A percentile compares a stretch with the other conserved stretches of the same genome.
Evolutionary conservation across 2,113 vertebrate species (phyloP).

Genomic region (Bostrychus sinensis): DNA sequence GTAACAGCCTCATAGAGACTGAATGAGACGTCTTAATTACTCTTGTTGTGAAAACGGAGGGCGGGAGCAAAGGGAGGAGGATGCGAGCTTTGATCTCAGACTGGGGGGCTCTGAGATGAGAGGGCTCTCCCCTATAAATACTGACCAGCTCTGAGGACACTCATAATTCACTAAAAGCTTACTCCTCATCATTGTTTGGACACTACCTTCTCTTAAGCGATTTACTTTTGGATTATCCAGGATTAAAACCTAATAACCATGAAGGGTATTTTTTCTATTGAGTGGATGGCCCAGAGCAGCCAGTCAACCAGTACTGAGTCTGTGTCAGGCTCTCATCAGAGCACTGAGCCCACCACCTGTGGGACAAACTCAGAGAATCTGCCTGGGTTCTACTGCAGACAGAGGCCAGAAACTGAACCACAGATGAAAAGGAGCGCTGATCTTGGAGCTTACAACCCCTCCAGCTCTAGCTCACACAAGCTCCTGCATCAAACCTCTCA

Average conservation of each 20-base stretch:
- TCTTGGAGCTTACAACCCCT: neutral
- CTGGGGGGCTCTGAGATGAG: slow-evolving; percentile 63
- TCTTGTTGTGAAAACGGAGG: slow-evolving; percentile 82
- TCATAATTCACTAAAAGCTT: neutral
- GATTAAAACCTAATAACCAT: slow-evolving; percentile 43
- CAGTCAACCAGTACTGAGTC: slow-evolving; percentile 16
- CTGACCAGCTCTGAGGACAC: neutral
- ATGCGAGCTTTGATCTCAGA: slow-evolving; percentile 77
- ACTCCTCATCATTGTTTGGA: neutral
- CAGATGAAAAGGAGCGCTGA: slow-evolving; percentile 12
- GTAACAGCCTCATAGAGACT: slow-evolving; percentile 81
- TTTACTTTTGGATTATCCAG: neutral
- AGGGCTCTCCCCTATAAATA: slow-evolving; percentile 71
- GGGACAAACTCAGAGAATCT: slow-evolving; percentile 76
- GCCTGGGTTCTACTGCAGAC: slow-evolving; percentile 75
- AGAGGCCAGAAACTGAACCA: slow-evolving; percentile 22
- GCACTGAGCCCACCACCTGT: slow-evolving; percentile 39
- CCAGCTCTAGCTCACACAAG: neutral
- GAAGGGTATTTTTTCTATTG: slow-evolving; percentile 79
- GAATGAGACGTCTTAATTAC: slow-evolving; percentile 84
- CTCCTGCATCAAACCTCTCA: slow-evolving; percentile 16
- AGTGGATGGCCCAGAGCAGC: slow-evolving; percentile 84
- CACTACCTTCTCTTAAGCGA: neutral
- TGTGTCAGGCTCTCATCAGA: neutral
- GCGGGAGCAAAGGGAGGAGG: slow-evolving; percentile 52